phyloP scores from a whole-genome alignment of 2,113 vertebrate species.

The Empidonax traillii region DNA sequence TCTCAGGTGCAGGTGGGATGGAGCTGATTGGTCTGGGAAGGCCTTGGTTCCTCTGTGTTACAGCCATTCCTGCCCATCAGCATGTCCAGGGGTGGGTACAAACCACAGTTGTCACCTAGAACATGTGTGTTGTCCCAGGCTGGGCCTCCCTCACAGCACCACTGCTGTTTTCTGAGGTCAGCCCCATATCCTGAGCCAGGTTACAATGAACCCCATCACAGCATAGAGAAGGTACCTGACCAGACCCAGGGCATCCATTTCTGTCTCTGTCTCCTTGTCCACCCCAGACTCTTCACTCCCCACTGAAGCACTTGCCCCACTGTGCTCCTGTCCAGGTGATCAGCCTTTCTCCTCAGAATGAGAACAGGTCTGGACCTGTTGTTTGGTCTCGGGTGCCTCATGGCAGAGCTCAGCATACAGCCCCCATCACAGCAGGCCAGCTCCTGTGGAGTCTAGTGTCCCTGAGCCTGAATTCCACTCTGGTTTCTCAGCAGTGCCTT shows the following conservation, averaged over 20 bases:
- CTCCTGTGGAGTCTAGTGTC: background rate
- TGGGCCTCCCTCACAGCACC: background rate
- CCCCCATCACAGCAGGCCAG: background rate
- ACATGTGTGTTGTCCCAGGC: background rate
- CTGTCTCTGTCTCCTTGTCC: background rate
- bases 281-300: background rate
- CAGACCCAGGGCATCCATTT: background rate
- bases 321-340: background rate
- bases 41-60: background rate
- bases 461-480: background rate
- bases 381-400: too few relatives aligned
- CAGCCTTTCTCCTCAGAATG: fast-evolving
- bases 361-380: background rate
- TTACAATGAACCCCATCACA: background rate
- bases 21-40: background rate
- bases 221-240: background rate
- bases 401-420: background rate
- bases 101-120: background rate
- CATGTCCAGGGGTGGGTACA: background rate
- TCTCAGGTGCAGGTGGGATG: background rate
- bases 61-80: background rate
- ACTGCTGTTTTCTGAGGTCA: background rate
- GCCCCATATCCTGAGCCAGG: background rate
- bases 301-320: background rate
- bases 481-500: background rate